Base-by-base conservation (phyloP, 1,140 invertebrate species). In the Brachionus sp. region DNA sequence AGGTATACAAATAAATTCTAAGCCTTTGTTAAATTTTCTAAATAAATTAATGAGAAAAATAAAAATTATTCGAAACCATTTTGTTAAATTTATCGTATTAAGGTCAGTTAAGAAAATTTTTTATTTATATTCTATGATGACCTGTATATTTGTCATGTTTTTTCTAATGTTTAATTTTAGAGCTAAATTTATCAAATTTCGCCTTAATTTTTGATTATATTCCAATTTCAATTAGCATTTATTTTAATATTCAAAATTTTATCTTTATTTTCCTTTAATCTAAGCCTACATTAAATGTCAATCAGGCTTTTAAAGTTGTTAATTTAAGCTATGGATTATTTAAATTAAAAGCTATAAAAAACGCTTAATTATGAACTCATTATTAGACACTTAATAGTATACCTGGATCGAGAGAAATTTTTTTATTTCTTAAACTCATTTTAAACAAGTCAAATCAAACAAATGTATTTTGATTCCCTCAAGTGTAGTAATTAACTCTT, bases 31-130 rank as follows among this genome's bases (percentile, higher is more conserved):
- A 66, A 66, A 33, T 33, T 33, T 33, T 66, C 13, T 66, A 37
- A 66, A 66, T 33, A 35, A 66, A 66, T 37, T 13, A 35, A 66
- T 57, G 50, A 66, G 33, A 33, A 33, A 66, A 16, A 37, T 29
- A 66, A 66, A 57, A 66, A 66, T 66, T 66, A n/a, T 66, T 33
- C 23, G 64, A 66, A 66, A 66, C 64, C 64, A 66, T 66, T 66
- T 66, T 66, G 25, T 57, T 57, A 19, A 19, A 57, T 57, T 57
- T 57, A 1, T 57, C 19, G 19, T 57, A 19, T 57, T 57, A 57
- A 57, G 50, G 50, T 57, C 50, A 57, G 50, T 57, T 23, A 57
- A 57, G 50, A 57, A 57, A 53, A 57, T 57, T 57, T 57, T 42
- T 10, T 42, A 10, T 42, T 7, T 42, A 25, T 57, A 19, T 57